Percentiles rank a stretch among this genome's conserved stretches.
phyloP scores from a whole-genome alignment of 1,140 invertebrate genomes.

The Pissodes strobi region DNA sequence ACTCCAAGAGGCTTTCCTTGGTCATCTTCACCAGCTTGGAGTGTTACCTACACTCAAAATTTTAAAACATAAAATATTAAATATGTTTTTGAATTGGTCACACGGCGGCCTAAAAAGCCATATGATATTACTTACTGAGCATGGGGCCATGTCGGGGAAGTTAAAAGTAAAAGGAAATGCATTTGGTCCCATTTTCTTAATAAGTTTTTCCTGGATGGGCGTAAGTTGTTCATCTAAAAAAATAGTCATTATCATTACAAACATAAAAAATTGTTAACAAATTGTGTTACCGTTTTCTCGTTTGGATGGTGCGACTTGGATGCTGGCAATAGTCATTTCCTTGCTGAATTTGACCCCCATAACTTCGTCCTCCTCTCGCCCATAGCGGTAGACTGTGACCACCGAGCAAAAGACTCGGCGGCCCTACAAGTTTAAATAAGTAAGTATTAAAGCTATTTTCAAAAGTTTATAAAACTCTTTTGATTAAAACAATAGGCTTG shows the following conservation, averaged over 20 bases:
- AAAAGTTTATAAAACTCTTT: no score
- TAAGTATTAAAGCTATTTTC: no score
- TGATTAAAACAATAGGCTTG: no score
- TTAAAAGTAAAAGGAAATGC: conserved; percentile 85
- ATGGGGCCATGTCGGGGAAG: conserved; percentile 81
- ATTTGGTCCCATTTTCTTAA: conserved; percentile 80
- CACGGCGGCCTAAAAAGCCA: no score
- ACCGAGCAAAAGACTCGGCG: conserved; percentile 82
- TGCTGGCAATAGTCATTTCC: conserved; percentile 76
- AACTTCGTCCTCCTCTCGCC: conserved; percentile 89
- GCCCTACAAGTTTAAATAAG: conserved; percentile 75
- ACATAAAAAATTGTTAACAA: no score
- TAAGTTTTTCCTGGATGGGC: conserved; percentile 77
- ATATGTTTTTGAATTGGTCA: no score
- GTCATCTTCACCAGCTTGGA: conserved; percentile 79
- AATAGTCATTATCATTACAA: background rate
- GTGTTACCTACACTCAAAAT: conserved; percentile 17
- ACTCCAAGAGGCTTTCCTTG: conserved; percentile 87
- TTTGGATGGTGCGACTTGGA: conserved; percentile 73
- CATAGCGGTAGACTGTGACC: conserved; percentile 84
- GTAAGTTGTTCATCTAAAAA: conserved; percentile 65
- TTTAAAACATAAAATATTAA: no score
- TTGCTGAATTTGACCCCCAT: conserved; percentile 94
- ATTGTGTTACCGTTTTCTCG: conserved; percentile 63
- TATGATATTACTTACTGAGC: conserved; percentile 76